Conservation (phyloP, 2,113 vertebrate species). For the Notarius lentiginosus region DNA sequence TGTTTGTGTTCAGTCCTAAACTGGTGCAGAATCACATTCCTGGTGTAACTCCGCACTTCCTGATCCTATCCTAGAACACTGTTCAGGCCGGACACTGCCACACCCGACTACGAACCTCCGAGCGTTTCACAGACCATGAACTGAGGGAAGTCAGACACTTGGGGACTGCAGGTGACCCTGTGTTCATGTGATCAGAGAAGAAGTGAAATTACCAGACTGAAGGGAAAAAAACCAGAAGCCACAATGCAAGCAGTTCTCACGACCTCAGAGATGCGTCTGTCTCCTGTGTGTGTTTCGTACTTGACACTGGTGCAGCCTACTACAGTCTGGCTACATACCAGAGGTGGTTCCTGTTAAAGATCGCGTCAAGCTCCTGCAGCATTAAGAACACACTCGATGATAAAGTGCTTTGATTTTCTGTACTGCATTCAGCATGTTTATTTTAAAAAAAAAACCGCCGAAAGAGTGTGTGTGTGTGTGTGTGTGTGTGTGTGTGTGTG, state of each 20-base stretch:
- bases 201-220: background rate
- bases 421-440: background rate
- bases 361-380: background rate
- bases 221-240: background rate
- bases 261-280: background rate
- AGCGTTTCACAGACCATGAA: background rate
- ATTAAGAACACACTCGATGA: constrained; percentile 3
- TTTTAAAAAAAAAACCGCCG: background rate
- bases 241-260: background rate
- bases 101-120: background rate
- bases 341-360: constrained; percentile 12
- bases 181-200: background rate
- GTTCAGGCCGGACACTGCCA: background rate
- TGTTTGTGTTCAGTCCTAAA: background rate
- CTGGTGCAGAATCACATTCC: background rate
- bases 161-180: background rate
- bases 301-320: background rate
- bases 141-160: background rate
- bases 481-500: too few species aligned
- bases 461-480: too few species aligned
- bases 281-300: background rate
- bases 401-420: background rate
- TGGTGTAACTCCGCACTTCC: background rate
- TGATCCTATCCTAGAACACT: background rate
- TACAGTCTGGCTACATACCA: background rate